Evolutionary conservation across 2,113 vertebrate genomes (phyloP).

Genomic region (Tachuris rubrigastra): DNA sequence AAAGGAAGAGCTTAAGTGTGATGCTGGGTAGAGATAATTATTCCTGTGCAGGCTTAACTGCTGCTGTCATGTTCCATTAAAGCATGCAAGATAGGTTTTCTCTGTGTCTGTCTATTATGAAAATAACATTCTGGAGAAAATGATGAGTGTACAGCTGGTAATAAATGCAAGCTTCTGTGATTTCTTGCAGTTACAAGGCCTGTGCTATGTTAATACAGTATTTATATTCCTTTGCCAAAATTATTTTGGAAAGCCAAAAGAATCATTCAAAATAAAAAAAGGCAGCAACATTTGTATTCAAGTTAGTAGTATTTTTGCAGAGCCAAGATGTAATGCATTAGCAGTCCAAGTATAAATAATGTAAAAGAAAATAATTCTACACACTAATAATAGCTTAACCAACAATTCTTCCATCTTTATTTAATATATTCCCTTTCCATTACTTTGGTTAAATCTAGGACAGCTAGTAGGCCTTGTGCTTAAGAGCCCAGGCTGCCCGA

Average conservation of each 20-base stretch:
- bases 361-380: not conserved
- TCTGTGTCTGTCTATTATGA: not conserved
- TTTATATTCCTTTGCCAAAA: not conserved
- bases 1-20: not conserved
- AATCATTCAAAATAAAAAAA: not conserved
- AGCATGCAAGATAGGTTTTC: not conserved
- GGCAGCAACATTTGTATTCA: not conserved
- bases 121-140: not conserved
- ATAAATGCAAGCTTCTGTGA: not conserved
- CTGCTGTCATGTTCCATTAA: constrained; percentile 40
- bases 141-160: not conserved
- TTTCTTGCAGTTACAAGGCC: not conserved
- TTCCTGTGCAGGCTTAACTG: not conserved
- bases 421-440: not conserved
- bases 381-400: not conserved
- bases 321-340: not conserved
- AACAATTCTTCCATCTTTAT: not conserved
- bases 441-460: not conserved
- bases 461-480: not conserved
- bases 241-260: not conserved
- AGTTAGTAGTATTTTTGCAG: not conserved
- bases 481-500: not conserved
- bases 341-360: not conserved
- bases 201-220: not conserved
- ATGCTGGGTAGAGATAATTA: not conserved